Base-by-base conservation (phyloP, 2,888 invertebrate species). In the Polydesmus complanatus region DNA sequence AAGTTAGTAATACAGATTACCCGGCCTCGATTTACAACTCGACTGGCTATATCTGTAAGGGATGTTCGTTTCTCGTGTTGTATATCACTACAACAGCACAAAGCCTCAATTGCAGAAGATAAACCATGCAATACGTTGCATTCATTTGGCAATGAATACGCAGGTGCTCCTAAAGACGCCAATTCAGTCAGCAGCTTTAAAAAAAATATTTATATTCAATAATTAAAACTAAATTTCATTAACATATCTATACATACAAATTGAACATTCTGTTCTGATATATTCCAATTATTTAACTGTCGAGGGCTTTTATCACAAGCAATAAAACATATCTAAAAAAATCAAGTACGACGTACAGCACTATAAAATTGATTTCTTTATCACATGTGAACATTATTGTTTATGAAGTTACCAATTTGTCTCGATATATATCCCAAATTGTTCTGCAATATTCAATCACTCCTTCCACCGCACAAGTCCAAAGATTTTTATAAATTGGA, bases 381-480 rank as follows among this genome's bases (percentile, higher is more conserved):
- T 11, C 5, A 52, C 5, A 52, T 52, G n/a, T 52, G 37, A 37
- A 37, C 5, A 37, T 8, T 14, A 37, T 37, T 37, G 14, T 8
- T 37, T 8, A 37, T 37, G 14, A 37, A 37, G 60, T 73, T 78
- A 90, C 88, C 74, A 91, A 75, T 78, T 92, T 90, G 63, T 86
- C 88, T 62, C 83, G 81, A 78, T 92, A 96, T n/a, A 97, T 78
- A 75, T 98, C 97, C 88, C 92, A 94, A 0, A 94, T 90, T 67
- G 98, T 90, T 25, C 97, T 82, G 69, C 94, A 92, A 72, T 96
- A 97, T 74, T 98, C 98, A 62, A 96, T 82, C 0, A 92, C 86
- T 1, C 92, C 87, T 78, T 97, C 97, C 0, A 96, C 89, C 66
- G 89, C 88, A 70, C 90, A 93, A 0, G 95, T 96, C 97, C 97